Percentiles rank a stretch among this genome's conserved stretches.
Evolutionary conservation across 1,140 invertebrate genomes (phyloP).

Genomic region (Papilio glaucus): DNA sequence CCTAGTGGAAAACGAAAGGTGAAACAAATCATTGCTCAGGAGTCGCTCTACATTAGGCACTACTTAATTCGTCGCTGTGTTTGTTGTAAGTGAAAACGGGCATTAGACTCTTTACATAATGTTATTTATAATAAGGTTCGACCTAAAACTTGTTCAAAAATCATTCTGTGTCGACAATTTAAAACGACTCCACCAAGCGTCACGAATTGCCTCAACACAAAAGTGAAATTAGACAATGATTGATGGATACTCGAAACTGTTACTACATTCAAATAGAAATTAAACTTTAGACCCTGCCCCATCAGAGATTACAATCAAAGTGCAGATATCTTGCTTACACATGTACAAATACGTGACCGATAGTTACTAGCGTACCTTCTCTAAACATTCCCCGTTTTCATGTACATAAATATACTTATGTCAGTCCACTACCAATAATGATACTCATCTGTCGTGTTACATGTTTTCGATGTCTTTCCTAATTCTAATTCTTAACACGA

Average conservation of each 20-base stretch:
- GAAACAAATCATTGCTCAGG: no score
- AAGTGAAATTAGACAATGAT: conserved; percentile 21
- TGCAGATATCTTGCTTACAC: not conserved
- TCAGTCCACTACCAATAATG: not conserved
- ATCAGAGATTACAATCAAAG: not conserved
- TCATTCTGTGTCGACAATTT: not conserved
- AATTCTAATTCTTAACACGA: no score
- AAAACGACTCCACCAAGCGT: not conserved
- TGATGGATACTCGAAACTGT: not conserved
- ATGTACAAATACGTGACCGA: not conserved
- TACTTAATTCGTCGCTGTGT: no score
- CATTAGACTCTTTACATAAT: no score
- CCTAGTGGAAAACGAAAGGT: no score
- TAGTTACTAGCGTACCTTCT: no score
- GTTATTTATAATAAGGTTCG: no score
- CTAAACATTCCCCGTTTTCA: not conserved
- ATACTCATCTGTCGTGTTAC: not conserved
- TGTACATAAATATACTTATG: not conserved
- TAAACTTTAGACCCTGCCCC: not conserved
- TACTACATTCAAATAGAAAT: conserved; percentile 7
- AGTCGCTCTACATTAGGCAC: no score
- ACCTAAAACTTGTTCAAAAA: no score
- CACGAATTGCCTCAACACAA: not conserved
- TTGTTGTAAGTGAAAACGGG: no score
- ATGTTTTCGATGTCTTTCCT: no score